Percentiles rank a stretch among this genome's conserved stretches.
phyloP scores from a whole-genome alignment of 2,797 vertebrate species.

The Falco columbarius region DNA sequence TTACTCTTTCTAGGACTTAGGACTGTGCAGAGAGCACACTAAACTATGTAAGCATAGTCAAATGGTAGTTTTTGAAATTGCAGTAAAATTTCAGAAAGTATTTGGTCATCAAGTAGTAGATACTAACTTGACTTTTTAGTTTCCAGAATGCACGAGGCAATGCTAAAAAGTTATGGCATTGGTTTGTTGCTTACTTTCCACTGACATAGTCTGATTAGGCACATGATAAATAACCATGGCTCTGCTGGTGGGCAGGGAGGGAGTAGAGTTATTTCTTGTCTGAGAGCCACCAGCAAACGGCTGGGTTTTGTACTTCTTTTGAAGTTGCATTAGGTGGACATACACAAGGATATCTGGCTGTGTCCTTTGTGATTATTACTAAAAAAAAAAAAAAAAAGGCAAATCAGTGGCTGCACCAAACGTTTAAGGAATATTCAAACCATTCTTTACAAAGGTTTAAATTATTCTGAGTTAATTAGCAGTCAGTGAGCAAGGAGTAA shows the following conservation, averaged over 20 bases:
- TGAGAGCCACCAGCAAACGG: not conserved
- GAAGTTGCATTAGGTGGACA: not conserved
- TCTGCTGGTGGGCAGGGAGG: not conserved
- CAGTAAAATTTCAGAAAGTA: not conserved
- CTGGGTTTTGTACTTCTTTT: not conserved
- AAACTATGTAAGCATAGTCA: rapidly evolving
- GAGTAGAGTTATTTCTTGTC: not conserved
- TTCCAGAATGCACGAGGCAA: not conserved
- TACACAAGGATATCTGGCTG: not conserved
- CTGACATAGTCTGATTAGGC: not conserved
- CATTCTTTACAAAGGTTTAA: not conserved
- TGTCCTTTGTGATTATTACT: not conserved
- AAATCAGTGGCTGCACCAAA: not conserved
- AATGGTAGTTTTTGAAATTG: not conserved
- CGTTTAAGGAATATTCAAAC: not conserved
- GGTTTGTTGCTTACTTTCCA: not conserved
- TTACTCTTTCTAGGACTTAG: not conserved
- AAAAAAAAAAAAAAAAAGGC: not conserved
- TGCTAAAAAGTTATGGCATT: not conserved
- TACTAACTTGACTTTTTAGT: not conserved
- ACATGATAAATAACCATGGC: rapidly evolving
- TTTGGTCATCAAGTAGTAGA: not conserved
- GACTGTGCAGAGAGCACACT: not conserved
- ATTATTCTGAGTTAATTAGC: not conserved
- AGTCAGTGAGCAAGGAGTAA: not conserved